These are phyloP conservation scores for Aphelenchoides besseyi DNA, from an alignment of 1,140 invertebrate species.

Conservation along the genomic window DNA sequence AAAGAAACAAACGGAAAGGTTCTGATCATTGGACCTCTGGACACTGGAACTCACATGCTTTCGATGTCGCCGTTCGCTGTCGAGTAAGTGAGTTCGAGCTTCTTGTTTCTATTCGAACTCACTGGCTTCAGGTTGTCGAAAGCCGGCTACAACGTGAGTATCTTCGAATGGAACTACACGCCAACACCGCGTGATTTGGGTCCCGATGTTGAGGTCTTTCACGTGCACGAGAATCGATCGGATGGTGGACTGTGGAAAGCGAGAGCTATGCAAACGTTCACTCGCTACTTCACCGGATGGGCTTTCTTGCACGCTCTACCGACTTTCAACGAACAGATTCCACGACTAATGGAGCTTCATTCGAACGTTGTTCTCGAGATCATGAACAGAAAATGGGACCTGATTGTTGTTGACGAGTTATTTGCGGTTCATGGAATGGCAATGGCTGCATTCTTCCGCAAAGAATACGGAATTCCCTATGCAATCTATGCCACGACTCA, in stretches of 20 bases:
- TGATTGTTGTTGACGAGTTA: constrained; percentile 2
- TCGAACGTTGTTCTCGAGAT: neutral
- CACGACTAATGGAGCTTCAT: neutral
- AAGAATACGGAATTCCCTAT: neutral
- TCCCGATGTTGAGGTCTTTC: neutral
- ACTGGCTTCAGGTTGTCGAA: neutral
- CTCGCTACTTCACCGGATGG: neutral
- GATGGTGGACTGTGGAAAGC: neutral
- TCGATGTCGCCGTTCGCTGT: neutral
- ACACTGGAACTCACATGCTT: neutral
- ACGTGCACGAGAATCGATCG: neutral
- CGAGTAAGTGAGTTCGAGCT: neutral
- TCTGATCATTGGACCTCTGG: constrained; percentile 6
- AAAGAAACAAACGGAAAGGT: constrained; percentile 8
- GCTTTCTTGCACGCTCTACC: neutral
- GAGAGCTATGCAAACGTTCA: neutral
- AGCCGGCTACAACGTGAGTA: constrained; percentile 4
- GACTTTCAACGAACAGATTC: neutral
- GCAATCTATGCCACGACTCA: constrained; percentile 10
- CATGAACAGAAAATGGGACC: neutral
- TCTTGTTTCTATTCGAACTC: neutral
- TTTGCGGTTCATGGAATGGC: neutral
- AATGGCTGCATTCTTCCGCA: constrained; percentile 7
- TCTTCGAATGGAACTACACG: constrained; percentile 12
- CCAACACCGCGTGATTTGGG: neutral